Evolutionary conservation across 2,113 vertebrate species (phyloP).

Genomic region (Ceyx margarethae): DNA sequence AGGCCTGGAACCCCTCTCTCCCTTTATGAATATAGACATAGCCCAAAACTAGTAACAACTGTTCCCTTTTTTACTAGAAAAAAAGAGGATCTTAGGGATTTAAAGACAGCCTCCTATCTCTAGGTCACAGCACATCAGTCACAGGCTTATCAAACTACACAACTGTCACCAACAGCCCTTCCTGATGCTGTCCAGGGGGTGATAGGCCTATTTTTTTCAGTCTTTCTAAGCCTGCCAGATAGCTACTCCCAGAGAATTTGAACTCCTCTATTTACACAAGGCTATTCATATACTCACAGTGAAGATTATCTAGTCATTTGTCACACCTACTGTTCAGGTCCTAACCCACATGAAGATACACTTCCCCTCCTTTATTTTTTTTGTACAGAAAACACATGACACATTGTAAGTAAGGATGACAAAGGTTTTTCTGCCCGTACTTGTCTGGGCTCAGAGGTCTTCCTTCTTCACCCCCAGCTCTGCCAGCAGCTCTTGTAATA

Average conservation of each 20-base stretch:
- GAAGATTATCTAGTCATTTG: background rate
- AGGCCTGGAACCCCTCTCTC: background rate
- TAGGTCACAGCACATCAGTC: conserved; percentile 19
- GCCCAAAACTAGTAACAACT: background rate
- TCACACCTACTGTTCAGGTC: background rate
- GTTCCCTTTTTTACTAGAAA: background rate
- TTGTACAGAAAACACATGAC: background rate
- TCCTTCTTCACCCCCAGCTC: background rate
- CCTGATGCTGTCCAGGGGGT: background rate
- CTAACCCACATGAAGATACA: background rate
- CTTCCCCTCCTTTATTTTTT: too few species aligned
- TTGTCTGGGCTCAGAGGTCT: background rate
- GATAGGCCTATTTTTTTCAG: background rate
- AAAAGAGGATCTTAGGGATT: background rate
- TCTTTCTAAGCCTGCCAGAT: background rate
- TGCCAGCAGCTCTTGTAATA: background rate
- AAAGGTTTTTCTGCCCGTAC: background rate
- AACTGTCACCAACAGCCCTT: background rate
- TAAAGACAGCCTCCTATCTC: background rate
- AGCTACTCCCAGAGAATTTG: background rate
- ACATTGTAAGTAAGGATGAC: background rate
- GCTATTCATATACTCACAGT: background rate
- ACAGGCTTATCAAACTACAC: background rate
- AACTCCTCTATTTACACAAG: background rate
- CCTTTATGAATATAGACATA: background rate